Percentiles rank a stretch among this genome's conserved stretches.
phyloP scores from a whole-genome alignment of 2,888 invertebrate genomes.

The Panzeria rudis region DNA sequence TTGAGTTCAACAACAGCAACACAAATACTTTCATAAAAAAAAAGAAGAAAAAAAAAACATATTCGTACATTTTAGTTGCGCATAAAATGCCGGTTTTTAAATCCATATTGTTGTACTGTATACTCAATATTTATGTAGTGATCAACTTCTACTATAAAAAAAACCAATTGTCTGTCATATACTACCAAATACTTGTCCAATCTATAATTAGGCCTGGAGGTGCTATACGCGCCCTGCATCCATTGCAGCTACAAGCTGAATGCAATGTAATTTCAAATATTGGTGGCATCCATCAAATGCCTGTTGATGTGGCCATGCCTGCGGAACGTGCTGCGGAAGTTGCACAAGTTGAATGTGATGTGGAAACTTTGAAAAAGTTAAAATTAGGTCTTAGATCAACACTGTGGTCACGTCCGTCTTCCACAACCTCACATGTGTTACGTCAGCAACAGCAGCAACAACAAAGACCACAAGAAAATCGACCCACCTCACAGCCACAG shows the following conservation, averaged over 20 bases:
- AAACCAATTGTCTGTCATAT: conserved; percentile 43
- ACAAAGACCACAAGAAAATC: conserved; percentile 85
- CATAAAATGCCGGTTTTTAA: conserved; percentile 15
- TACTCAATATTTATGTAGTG: conserved; percentile 40
- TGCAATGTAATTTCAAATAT: conserved; percentile 79
- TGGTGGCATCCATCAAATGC: conserved; percentile 77
- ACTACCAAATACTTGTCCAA: conserved; percentile 58
- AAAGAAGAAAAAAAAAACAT: conserved; percentile 19
- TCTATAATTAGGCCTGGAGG: conserved; percentile 80
- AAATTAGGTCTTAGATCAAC: conserved; percentile 89
- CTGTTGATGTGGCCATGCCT: conserved; percentile 71
- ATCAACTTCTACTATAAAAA: conserved; percentile 32
- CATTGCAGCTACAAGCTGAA: conserved; percentile 85
- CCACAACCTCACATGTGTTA: conserved; percentile 81
- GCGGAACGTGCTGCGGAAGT: conserved; percentile 86
- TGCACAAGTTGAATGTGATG: conserved; percentile 89
- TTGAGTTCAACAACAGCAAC: conserved; percentile 55
- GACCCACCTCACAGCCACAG: conserved; percentile 79
- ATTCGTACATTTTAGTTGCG: conserved; percentile 23
- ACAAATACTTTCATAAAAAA: conserved; percentile 68
- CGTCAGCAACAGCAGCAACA: conserved; percentile 79
- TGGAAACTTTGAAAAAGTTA: conserved; percentile 89
- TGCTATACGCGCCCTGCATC: conserved; percentile 87
- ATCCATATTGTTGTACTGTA: conserved; percentile 22
- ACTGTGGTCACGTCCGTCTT: conserved; percentile 87